Evolutionary conservation across 2,888 invertebrate species (phyloP), one percentile per base, ranked within the genome.

Genomic region (Schrankia costaestrigalis): DNA sequence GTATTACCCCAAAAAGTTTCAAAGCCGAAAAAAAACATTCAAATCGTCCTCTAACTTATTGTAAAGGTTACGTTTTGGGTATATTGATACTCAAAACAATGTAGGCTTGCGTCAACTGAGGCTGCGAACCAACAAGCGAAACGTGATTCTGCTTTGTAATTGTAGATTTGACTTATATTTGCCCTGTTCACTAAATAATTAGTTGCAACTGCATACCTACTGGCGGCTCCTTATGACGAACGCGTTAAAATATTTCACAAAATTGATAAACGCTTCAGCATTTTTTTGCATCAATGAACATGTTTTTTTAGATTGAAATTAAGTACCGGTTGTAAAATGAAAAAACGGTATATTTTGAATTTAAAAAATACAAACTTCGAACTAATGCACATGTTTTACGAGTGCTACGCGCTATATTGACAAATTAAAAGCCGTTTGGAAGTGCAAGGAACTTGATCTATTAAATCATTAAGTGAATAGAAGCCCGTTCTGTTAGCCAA

Each of bases 61-160:
- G 55, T 59, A 70, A 80, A 77, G 77, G 77, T 75, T 60, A 60
- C 34, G 43, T 70, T 63, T 62, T 30, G 51, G 48, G 39, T 63
- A 51, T 71, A 63, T 66, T 63, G 50, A 46, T 50, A 51, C 50
- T 51, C 63, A 66, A 75, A 65, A 74, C 73, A 74, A 71, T 68
- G 63, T 56, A 48, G 41, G 52, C 41, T 64, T 61, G 60, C 69
- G 63, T 66, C 68, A 63, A 62, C 56, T 46, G 49, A 49, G 41
- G 40, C 49, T 49, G 40, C 37, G 31, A 35, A 43, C 31, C 44
- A 46, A 35, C 41, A 47, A 31, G 32, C 41, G 35, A 56, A 47
- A 62, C 60, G 55, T 63, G 65, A 54, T 54, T 52, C 52, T 44
- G 51, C 56, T 46, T 49, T 54, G 59, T 72, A 70, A 74, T 71